phyloP scores from a whole-genome alignment of 2,797 vertebrate species.

The Astyanax mexicanus region DNA sequence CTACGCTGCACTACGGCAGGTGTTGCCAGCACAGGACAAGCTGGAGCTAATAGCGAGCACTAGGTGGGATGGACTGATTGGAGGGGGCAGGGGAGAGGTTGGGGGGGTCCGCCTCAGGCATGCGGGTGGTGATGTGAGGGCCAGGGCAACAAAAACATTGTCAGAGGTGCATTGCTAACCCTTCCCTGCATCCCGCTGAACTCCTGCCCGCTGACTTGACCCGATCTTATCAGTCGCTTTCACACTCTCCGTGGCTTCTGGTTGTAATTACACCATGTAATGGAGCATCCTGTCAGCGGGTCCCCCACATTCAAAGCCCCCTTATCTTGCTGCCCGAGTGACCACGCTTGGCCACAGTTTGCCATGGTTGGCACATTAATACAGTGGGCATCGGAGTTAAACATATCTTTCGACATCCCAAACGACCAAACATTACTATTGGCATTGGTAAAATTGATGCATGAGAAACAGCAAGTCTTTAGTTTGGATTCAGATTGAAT shows the following conservation, averaged over 20 bases:
- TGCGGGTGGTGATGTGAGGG: slow-evolving; percentile 15
- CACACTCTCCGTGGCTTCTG: slow-evolving; percentile 72
- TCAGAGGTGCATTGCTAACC: slow-evolving; percentile 44
- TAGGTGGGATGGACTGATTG: neutral
- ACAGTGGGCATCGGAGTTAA: slow-evolving; percentile 25
- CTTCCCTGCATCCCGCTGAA: slow-evolving; percentile 64
- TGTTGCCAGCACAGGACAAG: slow-evolving; percentile 12
- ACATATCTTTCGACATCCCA: too few species aligned
- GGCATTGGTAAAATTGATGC: too few species aligned
- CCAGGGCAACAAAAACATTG: slow-evolving; percentile 39
- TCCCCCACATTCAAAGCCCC: slow-evolving; percentile 57
- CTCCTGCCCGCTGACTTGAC: slow-evolving; percentile 70
- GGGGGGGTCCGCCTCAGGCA: slow-evolving; percentile 9
- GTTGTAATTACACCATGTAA: slow-evolving; percentile 77
- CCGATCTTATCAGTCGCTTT: slow-evolving; percentile 77
- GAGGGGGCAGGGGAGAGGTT: neutral
- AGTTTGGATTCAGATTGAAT: too few species aligned
- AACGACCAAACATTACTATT: neutral
- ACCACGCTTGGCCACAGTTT: slow-evolving; percentile 21
- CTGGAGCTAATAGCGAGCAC: neutral
- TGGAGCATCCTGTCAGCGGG: slow-evolving; percentile 69
- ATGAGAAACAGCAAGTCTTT: too few species aligned
- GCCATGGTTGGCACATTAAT: slow-evolving; percentile 51
- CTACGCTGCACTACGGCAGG: slow-evolving; percentile 31
- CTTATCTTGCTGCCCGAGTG: slow-evolving; percentile 48